Percentiles rank a stretch among this genome's conserved stretches.
Conservation (phyloP, 2,888 invertebrate species). For the Meteorus colon region DNA sequence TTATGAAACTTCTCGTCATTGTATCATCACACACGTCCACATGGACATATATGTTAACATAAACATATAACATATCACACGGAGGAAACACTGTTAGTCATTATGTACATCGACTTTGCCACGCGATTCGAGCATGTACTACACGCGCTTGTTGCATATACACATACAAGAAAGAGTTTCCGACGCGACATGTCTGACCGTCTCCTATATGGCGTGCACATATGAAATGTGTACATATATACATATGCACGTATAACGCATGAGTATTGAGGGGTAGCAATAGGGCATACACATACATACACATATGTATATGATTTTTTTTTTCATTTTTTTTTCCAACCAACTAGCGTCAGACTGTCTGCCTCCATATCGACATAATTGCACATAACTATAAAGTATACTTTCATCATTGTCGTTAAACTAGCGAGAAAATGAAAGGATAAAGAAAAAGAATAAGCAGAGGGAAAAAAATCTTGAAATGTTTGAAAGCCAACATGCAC, state of each 20-base stretch:
- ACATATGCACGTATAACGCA: neutral
- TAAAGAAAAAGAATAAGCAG: constrained; percentile 17
- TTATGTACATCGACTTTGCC: constrained; percentile 45
- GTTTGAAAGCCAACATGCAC: constrained; percentile 43
- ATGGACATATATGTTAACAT: neutral
- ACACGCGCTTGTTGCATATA: constrained; percentile 13
- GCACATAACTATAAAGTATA: constrained; percentile 47
- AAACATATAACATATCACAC: constrained; percentile 26
- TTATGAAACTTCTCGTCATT: neutral
- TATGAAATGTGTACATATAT: constrained; percentile 5
- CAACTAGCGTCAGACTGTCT: constrained; percentile 56
- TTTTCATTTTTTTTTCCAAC: constrained; percentile 26
- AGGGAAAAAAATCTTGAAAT: constrained; percentile 36
- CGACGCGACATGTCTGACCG: constrained; percentile 50
- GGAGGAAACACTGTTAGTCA: constrained; percentile 35
- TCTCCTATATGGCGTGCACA: constrained; percentile 45
- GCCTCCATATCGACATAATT: constrained; percentile 59
- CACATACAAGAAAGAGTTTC: constrained; percentile 52
- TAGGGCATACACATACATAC: constrained; percentile 34
- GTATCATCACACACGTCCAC: neutral
- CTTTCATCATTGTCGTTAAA: constrained; percentile 39
- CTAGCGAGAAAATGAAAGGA: constrained; percentile 10
- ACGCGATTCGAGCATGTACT: constrained; percentile 49
- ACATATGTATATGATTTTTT: constrained; percentile 23
- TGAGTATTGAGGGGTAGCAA: constrained; percentile 36